Percentiles rank a stretch among this genome's conserved stretches.
Conservation (phyloP, 1,140 invertebrate species). For the Cataglyphis hispanica region DNA sequence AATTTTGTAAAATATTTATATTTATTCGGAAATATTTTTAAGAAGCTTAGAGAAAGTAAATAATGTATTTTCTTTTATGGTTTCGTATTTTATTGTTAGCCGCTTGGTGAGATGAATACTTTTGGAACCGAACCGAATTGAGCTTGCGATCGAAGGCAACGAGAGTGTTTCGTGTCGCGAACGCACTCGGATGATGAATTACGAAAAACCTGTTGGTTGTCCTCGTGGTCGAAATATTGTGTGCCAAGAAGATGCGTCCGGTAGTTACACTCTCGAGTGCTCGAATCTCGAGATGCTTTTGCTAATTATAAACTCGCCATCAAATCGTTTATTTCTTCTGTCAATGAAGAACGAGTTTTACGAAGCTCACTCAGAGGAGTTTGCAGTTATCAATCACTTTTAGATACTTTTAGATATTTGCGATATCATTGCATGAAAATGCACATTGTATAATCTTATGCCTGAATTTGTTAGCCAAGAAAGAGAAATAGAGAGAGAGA, state of each 20-base stretch:
- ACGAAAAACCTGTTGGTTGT: slow-evolving; percentile 56
- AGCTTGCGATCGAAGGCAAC: not conserved
- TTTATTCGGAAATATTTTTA: not conserved
- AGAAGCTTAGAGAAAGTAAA: not conserved
- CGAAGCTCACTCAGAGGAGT: not conserved
- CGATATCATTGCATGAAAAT: not conserved
- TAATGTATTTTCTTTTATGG: not conserved
- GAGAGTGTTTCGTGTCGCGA: not conserved
- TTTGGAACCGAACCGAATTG: not conserved
- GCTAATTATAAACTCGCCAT: slow-evolving; percentile 49
- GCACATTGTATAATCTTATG: slow-evolving; percentile 20
- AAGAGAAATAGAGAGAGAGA: too few relatives aligned
- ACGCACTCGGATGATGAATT: not conserved
- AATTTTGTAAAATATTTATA: not conserved
- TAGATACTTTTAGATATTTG: not conserved
- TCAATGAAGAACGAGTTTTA: slow-evolving; percentile 37
- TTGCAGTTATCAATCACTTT: slow-evolving; percentile 1
- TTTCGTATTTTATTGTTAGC: not conserved
- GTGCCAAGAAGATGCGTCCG: slow-evolving; percentile 29
- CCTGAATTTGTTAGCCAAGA: slow-evolving; percentile 8
- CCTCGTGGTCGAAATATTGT: slow-evolving; percentile 15
- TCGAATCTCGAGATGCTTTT: slow-evolving; percentile 20
- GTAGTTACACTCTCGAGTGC: slow-evolving; percentile 32
- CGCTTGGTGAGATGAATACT: not conserved
- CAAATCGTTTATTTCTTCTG: slow-evolving; percentile 17